Conservation (phyloP, 2,113 vertebrate species). For the Puntigrus tetrazona region DNA sequence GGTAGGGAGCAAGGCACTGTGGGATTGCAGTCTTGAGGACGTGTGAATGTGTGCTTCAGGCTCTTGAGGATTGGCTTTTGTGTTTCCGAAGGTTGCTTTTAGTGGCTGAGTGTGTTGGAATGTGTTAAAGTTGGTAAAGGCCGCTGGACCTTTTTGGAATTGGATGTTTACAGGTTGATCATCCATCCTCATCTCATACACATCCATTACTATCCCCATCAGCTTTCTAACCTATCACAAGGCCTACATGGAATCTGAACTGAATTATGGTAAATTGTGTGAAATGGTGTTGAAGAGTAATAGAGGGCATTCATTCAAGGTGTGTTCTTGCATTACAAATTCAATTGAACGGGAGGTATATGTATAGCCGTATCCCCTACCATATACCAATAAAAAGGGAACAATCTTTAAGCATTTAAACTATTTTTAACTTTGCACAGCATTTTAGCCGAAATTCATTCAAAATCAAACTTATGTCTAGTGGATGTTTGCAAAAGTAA, state of each 20-base stretch:
- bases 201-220: constrained; percentile 49
- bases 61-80: constrained; percentile 6
- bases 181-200: constrained; percentile 52
- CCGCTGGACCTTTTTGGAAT: neutral
- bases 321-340: neutral
- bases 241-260: neutral
- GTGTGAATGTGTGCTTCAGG: constrained; percentile 34
- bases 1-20: constrained; percentile 78
- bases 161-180: constrained; percentile 41
- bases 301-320: neutral
- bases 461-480: neutral
- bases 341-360: neutral
- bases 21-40: constrained; percentile 54
- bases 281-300: neutral
- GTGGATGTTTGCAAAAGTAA: neutral
- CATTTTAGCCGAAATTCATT: neutral
- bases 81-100: constrained; percentile 33
- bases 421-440: neutral
- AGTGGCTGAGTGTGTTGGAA: constrained; percentile 33
- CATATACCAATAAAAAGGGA: neutral
- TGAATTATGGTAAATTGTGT: neutral
- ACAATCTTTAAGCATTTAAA: neutral
- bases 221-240: constrained; percentile 23
- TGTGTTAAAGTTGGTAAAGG: constrained; percentile 3
- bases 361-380: neutral